Base-by-base conservation (phyloP, 2,113 vertebrate species). In the Plestiodon gilberti region DNA sequence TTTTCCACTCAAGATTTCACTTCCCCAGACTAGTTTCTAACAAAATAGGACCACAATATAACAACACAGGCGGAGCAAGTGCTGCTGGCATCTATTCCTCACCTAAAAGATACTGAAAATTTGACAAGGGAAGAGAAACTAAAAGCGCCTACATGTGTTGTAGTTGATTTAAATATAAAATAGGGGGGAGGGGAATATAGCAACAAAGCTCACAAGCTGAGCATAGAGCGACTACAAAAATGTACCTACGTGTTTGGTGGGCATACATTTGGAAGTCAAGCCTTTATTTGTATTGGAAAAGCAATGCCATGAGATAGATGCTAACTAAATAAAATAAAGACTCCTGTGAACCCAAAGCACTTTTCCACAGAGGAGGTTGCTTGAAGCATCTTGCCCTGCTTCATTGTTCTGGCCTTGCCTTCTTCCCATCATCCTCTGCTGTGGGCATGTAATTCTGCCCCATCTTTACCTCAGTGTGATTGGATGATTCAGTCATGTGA, bases 101-200 rank as follows among this genome's bases (percentile, higher is more conserved):
- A 17, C 55, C 55, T 57, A 13, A 14, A 17, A 10, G 55, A 14
- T 57, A 57, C 55, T 57, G 15, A 57, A n/a, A 70, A 70, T 87
- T 43, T 23, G 70, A 92, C 90, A 95, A 70, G 76, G 94, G 94
- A 95, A 95, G 94, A 94, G 93, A 94, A 95, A 94, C 92, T 86
- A 75, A 91, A 77, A 89, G 35, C 64, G 82, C 89, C 82, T 93
- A 91, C 91, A 95, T 90, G 91, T 93, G 92, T 88, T 87, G 61
- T 25, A 79, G 93, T 91, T n/a, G n/a, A n/a, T n/a, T n/a, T n/a
- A n/a, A n/a, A n/a, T n/a, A n/a, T n/a, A n/a, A n/a, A n/a, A n/a
- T n/a, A n/a, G n/a, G n/a, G n/a, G n/a, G 81, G 89, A 92, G 92
- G 90, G 89, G 89, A 91, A 90, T 90, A 92, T 92, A 91, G 7